Base-by-base conservation (phyloP, 2,113 vertebrate species). In the Scopus umbretta region DNA sequence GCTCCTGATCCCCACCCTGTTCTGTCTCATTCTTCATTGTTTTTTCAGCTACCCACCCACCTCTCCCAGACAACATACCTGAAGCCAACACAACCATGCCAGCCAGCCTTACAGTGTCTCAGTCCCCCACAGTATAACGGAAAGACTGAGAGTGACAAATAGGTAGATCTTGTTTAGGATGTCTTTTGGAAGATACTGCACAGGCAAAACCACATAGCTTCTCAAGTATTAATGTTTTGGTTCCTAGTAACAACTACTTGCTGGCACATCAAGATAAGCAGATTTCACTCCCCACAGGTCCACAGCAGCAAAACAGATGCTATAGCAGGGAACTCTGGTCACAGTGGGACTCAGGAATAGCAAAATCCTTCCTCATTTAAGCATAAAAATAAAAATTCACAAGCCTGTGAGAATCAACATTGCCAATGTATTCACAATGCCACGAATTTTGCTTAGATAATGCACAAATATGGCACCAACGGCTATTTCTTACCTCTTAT, bases 211-310 rank as follows among this genome's bases (percentile, higher is more conserved):
- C 47, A 72, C 25, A 50, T 2, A 85, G 89, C n/a, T 82, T 75
- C 74, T 87, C 34, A 67, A 92, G 49, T 36, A 88, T 74, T 93
- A 67, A 65, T 42, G 40, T 86, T 89, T 58, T 66, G 42, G 62
- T 38, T 23, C 62, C 50, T 20, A 85, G 40, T 34, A 79, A 76
- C 11, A 86, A 68, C 38, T 88, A 62, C 58, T 79, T 76, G 53
- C 89, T 95, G 78, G 81, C 81, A 82, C 29, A 80, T 45, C 4
- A 89, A 63, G 94, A 95, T 94, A 92, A 96, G 91, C 81, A 95
- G 85, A 96, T 93, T 96, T 94, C 55, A 70, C 34, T 95, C 67
- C 90, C 93, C 59, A 50, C 30, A 87, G 92, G 58, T 81, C 81
- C 62, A 82, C 20, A 73, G 58, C 56, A 86, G 92, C 66, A 83